Evolutionary conservation across 2,888 invertebrate species (phyloP), one percentile per base, ranked within the genome.

Genomic region (Tetragnatha montana): DNA sequence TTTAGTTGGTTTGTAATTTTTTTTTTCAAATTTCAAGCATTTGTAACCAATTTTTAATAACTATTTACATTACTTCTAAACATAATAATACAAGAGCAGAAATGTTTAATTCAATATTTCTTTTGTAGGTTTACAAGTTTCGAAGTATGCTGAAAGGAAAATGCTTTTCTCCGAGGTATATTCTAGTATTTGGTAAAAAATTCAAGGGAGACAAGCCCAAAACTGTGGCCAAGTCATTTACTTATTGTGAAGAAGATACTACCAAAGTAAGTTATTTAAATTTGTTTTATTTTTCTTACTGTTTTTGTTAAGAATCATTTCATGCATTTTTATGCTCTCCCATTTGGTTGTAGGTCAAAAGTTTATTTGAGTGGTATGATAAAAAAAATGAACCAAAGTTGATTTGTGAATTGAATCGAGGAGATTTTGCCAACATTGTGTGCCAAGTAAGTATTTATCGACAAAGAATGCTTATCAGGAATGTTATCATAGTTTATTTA

Each of bases 161-260:
- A 70, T 83, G 90, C 50, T 17, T 87, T 6, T 80, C 82, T 19
- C 74, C 87, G 1, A 90, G 87, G 69, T 87, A 79, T 17, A 79
- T 90, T 68, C 49, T 90, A 21, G 83, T 90, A 19, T 90, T 90
- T 69, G 81, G 75, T 71, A 87, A 87, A 80, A 73, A 50, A n/a
- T 80, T 83, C 79, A 35, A 90, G n/a, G 87, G 81, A 22, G 19
- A 21, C 19, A 83, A 84, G 35, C 90, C 90, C 47, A 87, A 75
- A 74, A 90, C 87, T 35, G 83, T 87, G 8, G 90, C 90, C 17
- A 90, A 90, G 69, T 80, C 90, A 70, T 90, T 90, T 87, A 85
- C 85, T 17, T 87, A 83, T 80, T 73, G 69, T 21, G 47, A 69
- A 14, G 75, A 87, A 21, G 90, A 90, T 69, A 19, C 73, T 35